phyloP scores from a whole-genome alignment of 2,888 invertebrate genomes.

The Trachelus tabidus region DNA sequence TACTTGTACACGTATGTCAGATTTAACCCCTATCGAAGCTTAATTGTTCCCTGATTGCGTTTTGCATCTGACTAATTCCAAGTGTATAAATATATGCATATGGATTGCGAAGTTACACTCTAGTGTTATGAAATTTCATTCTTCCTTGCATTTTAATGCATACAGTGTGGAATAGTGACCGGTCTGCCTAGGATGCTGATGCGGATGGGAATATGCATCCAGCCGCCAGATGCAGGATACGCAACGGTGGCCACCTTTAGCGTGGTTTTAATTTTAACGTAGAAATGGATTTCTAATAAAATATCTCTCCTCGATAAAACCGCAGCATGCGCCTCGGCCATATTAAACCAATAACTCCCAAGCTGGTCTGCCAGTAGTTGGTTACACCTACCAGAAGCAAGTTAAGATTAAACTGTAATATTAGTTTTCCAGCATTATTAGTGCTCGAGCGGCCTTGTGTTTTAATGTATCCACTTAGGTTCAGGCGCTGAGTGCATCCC shows the following conservation, averaged over 20 bases:
- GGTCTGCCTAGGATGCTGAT: background rate
- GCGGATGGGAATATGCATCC: background rate
- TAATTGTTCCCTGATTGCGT: background rate
- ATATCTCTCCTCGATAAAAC: constrained; percentile 4
- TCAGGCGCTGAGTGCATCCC: background rate
- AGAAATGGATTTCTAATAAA: constrained; percentile 31
- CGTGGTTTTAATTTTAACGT: constrained; percentile 29
- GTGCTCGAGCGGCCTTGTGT: background rate
- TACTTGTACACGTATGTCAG: background rate
- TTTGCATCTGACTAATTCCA: background rate
- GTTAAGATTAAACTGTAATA: background rate
- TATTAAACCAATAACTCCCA: constrained; percentile 34
- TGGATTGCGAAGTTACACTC: background rate
- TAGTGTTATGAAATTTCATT: background rate
- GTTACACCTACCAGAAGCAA: background rate
- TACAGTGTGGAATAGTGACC: background rate
- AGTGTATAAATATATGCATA: background rate
- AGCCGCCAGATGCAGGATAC: background rate
- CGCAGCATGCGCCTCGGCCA: constrained; percentile 11
- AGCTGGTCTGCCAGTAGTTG: background rate
- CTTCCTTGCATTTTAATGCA: background rate
- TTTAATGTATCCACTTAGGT: background rate
- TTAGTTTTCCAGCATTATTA: background rate
- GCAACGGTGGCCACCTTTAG: constrained; percentile 15
- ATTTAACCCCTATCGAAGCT: background rate